Conservation (phyloP, 1,140 invertebrate genomes). For the Trichonephila clavata region DNA sequence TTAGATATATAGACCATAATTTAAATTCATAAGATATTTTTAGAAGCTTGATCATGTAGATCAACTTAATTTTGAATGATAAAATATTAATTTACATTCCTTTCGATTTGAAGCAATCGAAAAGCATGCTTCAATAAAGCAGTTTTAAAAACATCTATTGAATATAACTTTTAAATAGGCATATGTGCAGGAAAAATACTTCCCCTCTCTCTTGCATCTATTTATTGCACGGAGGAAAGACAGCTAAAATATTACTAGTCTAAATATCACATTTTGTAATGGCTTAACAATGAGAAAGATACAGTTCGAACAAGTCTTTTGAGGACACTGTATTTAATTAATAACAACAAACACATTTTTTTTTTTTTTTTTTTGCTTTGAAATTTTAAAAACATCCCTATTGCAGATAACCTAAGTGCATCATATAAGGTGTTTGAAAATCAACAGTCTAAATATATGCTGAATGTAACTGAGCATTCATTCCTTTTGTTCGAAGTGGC, state of each 20-base stretch:
- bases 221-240: not conserved
- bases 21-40: no score
- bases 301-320: not conserved
- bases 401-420: not conserved
- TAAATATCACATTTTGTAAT: constrained; percentile 9
- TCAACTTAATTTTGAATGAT: no score
- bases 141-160: no score
- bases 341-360: not conserved
- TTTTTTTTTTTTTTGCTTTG: not conserved
- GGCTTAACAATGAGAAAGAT: not conserved
- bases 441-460: not conserved
- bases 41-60: no score
- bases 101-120: no score
- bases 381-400: not conserved
- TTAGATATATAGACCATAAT: no score
- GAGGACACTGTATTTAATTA: not conserved
- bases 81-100: no score
- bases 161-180: no score
- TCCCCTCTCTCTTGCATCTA: not conserved
- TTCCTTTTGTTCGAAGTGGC: constrained; percentile 41
- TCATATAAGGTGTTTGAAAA: not conserved
- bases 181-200: not conserved
- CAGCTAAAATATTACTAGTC: constrained; percentile 7
- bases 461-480: not conserved
- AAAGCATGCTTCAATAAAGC: no score